Percentiles rank a stretch among this genome's conserved stretches.
phyloP scores from a whole-genome alignment of 92 coral and sea anemone species.

The Scolanthus callimorphus region DNA sequence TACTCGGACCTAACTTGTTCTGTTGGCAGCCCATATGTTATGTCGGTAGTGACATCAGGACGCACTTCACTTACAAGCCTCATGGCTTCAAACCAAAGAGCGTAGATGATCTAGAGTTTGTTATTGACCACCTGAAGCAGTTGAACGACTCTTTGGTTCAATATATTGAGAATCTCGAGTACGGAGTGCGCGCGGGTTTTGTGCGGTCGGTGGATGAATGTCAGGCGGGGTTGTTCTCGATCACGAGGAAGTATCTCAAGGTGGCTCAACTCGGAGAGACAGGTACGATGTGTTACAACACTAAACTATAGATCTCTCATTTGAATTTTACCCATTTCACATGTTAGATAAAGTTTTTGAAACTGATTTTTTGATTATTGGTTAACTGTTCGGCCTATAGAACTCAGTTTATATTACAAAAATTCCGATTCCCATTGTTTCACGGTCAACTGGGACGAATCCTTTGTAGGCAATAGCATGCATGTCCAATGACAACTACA shows the following conservation, averaged over 20 bases:
- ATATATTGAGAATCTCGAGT: conserved; percentile 68
- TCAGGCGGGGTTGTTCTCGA: conserved; percentile 73
- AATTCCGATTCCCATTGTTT: no score
- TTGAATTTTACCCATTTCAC: no score
- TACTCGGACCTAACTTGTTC: conserved; percentile 89
- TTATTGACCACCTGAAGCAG: conserved; percentile 66
- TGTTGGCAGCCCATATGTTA: conserved; percentile 90
- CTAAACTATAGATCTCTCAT: no score
- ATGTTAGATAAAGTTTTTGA: no score
- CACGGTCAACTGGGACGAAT: no score
- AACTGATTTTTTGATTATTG: no score
- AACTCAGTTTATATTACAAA: no score
- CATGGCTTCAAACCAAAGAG: conserved; percentile 74
- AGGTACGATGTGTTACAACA: no score
- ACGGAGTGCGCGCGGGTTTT: conserved; percentile 86
- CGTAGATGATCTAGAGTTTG: conserved; percentile 57
- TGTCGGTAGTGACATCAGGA: conserved; percentile 63
- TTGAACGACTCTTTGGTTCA: conserved; percentile 61
- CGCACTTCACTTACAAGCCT: conserved; percentile 55
- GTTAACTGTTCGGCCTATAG: no score
- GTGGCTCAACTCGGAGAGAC: conserved; percentile 50
- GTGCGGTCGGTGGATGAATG: conserved; percentile 85
- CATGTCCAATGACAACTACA: no score
- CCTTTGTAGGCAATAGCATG: no score
- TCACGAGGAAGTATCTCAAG: conserved; percentile 41